A percentile compares a stretch with the other conserved stretches of the same genome.
phyloP scores from a whole-genome alignment of 2,797 vertebrate species.

The Cottoperca gobio region DNA sequence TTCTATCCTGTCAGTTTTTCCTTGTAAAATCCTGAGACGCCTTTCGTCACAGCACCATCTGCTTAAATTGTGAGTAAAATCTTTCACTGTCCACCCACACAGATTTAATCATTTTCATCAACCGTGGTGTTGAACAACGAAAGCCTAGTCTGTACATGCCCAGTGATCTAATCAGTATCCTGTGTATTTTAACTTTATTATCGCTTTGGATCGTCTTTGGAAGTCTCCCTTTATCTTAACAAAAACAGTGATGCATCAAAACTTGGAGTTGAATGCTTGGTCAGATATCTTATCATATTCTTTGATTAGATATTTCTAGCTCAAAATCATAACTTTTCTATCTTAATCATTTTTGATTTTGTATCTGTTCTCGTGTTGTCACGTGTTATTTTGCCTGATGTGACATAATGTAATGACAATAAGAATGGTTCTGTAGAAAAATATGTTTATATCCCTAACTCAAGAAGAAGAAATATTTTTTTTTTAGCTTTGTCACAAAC shows the following conservation, averaged over 20 bases:
- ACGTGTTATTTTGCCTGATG: neutral
- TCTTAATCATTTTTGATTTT: no score
- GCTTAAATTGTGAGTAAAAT: neutral
- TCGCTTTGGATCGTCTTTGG: neutral
- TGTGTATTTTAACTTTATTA: neutral
- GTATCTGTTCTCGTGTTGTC: neutral
- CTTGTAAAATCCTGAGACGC: no score
- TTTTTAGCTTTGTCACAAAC: neutral
- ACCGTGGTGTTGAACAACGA: no score
- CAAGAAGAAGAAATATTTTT: no score
- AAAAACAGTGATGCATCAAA: neutral
- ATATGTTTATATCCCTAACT: neutral
- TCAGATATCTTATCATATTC: neutral
- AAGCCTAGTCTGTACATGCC: neutral
- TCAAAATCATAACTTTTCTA: neutral
- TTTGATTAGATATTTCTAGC: neutral
- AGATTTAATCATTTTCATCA: neutral
- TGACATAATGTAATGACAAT: neutral
- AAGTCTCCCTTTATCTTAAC: neutral
- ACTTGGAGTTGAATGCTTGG: neutral
- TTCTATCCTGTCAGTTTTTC: neutral
- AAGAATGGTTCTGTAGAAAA: neutral
- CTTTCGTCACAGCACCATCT: neutral
- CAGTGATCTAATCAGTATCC: fast-evolving
- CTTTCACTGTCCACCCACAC: neutral